A percentile compares a stretch with the other conserved stretches of the same genome.
phyloP scores from a whole-genome alignment of 2,113 vertebrate species.

The Irena cyanogastra region DNA sequence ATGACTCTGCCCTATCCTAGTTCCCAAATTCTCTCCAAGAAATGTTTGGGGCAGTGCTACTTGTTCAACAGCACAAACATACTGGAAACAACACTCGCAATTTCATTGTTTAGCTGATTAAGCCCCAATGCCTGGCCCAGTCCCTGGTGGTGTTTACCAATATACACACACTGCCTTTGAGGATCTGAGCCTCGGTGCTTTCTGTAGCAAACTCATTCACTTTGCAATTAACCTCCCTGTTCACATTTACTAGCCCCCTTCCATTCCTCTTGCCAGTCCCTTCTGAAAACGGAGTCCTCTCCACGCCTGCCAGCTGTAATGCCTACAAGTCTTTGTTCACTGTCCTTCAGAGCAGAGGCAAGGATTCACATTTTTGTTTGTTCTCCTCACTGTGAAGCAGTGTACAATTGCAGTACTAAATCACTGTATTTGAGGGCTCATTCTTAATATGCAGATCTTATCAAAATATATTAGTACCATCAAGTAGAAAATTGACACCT shows the following conservation, averaged over 20 bases:
- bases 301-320: background rate
- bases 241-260: background rate
- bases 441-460: slow-evolving; percentile 50
- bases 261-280: background rate
- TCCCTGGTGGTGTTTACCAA: background rate
- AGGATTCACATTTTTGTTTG: background rate
- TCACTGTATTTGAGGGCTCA: background rate
- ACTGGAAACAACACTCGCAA: background rate
- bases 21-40: background rate
- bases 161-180: background rate
- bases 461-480: slow-evolving; percentile 29
- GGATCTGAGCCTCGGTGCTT: background rate
- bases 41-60: background rate
- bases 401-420: background rate
- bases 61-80: background rate
- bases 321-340: background rate
- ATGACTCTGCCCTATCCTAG: background rate
- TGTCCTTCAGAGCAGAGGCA: background rate
- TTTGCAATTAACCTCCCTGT: background rate
- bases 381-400: background rate
- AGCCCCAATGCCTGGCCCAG: background rate
- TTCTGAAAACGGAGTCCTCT: background rate
- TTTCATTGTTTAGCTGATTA: background rate
- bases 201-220: background rate
- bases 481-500: slow-evolving; percentile 20